Percentiles rank a stretch among this genome's conserved stretches.
Evolutionary conservation across 2,797 vertebrate species (phyloP).

Genomic region (Oophaga sylvatica): DNA sequence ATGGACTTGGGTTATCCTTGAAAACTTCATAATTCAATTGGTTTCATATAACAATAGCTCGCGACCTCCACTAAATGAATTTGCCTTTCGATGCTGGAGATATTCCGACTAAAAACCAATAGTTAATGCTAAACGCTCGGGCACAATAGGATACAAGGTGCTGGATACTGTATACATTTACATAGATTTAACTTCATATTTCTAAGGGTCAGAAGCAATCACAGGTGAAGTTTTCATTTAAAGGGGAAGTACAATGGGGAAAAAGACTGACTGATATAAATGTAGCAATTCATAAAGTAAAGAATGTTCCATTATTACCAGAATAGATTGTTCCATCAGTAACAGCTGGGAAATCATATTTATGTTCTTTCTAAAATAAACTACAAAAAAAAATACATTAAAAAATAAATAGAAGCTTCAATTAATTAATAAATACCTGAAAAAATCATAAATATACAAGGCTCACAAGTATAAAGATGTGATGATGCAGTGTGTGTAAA

Average conservation of each 20-base stretch:
- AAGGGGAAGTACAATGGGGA: neutral
- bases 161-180: slow-evolving; percentile 26
- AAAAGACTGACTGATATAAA: neutral
- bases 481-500: no score
- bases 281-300: neutral
- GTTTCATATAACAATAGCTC: slow-evolving; percentile 14
- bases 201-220: neutral
- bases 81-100: neutral
- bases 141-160: neutral
- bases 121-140: neutral
- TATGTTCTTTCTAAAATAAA: neutral
- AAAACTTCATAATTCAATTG: slow-evolving; percentile 51
- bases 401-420: neutral
- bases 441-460: neutral
- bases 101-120: neutral
- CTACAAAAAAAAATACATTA: neutral
- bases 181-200: slow-evolving; percentile 34
- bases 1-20: slow-evolving; percentile 22
- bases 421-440: no score
- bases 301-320: neutral
- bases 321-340: no score
- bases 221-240: neutral
- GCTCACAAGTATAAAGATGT: no score
- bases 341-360: neutral
- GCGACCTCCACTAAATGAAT: slow-evolving; percentile 40